These are phyloP conservation scores for Knipowitschia caucasica DNA, from an alignment of 2,797 vertebrate genomes.

Conservation along the genomic window DNA sequence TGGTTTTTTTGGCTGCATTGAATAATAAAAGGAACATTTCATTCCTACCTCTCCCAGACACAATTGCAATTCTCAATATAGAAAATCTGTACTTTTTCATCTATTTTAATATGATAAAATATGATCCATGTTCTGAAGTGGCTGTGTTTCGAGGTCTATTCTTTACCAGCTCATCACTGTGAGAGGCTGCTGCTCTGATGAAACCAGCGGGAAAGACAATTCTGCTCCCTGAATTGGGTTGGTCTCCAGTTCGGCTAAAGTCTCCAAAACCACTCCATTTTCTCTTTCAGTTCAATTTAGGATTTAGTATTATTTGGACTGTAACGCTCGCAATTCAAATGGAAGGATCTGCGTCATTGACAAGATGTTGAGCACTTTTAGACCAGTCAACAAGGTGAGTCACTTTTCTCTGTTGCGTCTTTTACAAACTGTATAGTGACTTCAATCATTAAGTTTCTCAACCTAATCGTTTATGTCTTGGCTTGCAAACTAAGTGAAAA, in stretches of 20 bases:
- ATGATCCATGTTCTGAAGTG: too few species aligned
- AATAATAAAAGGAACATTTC: too few species aligned
- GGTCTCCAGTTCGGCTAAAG: slow-evolving; percentile 53
- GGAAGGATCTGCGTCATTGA: background rate
- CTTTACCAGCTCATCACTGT: slow-evolving; percentile 41
- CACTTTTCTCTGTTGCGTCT: background rate
- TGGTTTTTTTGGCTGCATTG: too few species aligned
- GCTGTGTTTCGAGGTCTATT: background rate
- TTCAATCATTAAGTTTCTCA: background rate
- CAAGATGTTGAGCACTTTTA: background rate
- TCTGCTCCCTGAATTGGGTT: slow-evolving; percentile 53
- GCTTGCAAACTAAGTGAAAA: too few species aligned
- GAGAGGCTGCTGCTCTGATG: slow-evolving; percentile 29
- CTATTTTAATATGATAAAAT: too few species aligned
- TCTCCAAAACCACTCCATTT: slow-evolving; percentile 53
- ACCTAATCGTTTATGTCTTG: too few species aligned
- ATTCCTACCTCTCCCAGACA: too few species aligned
- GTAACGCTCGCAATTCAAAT: background rate
- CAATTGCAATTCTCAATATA: too few species aligned
- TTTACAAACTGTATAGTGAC: background rate
- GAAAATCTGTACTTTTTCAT: too few species aligned
- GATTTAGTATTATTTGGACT: slow-evolving; percentile 31
- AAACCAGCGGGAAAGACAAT: slow-evolving; percentile 31
- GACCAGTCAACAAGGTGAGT: background rate
- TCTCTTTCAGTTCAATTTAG: slow-evolving; percentile 47